Percentiles rank a stretch among this genome's conserved stretches.
phyloP scores from a whole-genome alignment of 2,113 vertebrate genomes.

The Pseudolaguvia tuberculata region DNA sequence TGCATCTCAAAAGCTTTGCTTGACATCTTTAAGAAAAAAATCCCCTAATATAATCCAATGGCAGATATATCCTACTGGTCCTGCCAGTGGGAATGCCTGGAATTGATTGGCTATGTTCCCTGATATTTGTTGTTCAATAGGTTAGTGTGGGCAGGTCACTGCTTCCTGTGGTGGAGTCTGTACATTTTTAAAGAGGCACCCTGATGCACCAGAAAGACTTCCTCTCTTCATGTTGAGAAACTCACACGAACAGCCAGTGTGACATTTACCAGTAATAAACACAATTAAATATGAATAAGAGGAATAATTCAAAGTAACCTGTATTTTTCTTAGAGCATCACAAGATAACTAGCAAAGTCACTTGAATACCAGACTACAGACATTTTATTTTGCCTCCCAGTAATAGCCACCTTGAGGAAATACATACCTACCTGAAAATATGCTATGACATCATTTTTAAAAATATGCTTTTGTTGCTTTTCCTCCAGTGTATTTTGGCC shows the following conservation, averaged over 20 bases:
- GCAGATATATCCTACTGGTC: slow-evolving; percentile 24
- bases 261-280: slow-evolving; percentile 74
- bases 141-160: slow-evolving; percentile 64
- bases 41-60: slow-evolving; percentile 18
- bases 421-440: background rate
- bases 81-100: slow-evolving; percentile 38
- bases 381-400: slow-evolving; percentile 53
- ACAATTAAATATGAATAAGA: slow-evolving; percentile 78
- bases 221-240: slow-evolving; percentile 60
- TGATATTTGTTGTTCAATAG: slow-evolving; percentile 73
- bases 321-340: slow-evolving; percentile 44
- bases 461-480: too few species aligned
- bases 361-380: slow-evolving; percentile 51
- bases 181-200: slow-evolving; percentile 70
- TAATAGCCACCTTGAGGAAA: slow-evolving; percentile 25
- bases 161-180: slow-evolving; percentile 58
- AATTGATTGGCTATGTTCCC: slow-evolving; percentile 58
- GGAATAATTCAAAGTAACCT: slow-evolving; percentile 73
- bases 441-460: background rate
- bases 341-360: slow-evolving; percentile 43
- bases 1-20: background rate
- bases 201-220: slow-evolving; percentile 64
- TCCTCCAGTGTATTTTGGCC: too few species aligned
- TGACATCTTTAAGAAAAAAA: slow-evolving; percentile 11
- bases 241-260: slow-evolving; percentile 61